Evolutionary conservation across 1,140 invertebrate genomes (phyloP).

Genomic region (Habropoda laboriosa): DNA sequence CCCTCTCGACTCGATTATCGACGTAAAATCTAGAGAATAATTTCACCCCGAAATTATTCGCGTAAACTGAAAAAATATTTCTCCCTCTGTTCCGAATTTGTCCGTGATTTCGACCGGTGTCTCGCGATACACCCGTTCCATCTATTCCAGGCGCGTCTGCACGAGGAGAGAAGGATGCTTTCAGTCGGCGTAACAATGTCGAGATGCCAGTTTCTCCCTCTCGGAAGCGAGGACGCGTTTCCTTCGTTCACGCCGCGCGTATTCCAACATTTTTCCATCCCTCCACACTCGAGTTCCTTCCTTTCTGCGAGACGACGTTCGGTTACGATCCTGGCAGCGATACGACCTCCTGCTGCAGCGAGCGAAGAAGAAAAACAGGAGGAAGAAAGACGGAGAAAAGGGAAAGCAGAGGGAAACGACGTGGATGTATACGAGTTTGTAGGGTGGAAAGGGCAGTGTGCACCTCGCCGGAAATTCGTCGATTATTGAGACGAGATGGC

Average conservation of each 20-base stretch:
- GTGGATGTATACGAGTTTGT: background rate
- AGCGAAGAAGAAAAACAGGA: too few relatives aligned
- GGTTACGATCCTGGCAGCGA: background rate
- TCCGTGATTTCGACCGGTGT: background rate
- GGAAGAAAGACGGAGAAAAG: background rate
- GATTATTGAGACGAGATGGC: constrained; percentile 1
- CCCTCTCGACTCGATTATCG: background rate
- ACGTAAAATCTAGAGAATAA: background rate
- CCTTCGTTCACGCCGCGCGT: background rate
- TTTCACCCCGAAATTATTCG: background rate
- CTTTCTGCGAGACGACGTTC: constrained; percentile 1
- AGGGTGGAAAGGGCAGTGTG: too few relatives aligned
- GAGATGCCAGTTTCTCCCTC: background rate
- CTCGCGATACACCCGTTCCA: background rate
- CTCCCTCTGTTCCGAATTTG: background rate
- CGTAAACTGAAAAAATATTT: too few relatives aligned
- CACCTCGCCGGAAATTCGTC: constrained; percentile 5
- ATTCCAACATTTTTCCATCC: background rate
- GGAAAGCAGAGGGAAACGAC: background rate
- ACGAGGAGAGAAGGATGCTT: background rate
- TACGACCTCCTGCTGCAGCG: background rate
- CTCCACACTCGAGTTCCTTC: background rate
- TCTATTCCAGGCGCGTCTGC: background rate
- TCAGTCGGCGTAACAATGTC: background rate
- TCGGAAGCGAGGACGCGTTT: background rate